Base-by-base conservation (phyloP, 2,113 vertebrate species). In the Engraulis encrasicolus region DNA sequence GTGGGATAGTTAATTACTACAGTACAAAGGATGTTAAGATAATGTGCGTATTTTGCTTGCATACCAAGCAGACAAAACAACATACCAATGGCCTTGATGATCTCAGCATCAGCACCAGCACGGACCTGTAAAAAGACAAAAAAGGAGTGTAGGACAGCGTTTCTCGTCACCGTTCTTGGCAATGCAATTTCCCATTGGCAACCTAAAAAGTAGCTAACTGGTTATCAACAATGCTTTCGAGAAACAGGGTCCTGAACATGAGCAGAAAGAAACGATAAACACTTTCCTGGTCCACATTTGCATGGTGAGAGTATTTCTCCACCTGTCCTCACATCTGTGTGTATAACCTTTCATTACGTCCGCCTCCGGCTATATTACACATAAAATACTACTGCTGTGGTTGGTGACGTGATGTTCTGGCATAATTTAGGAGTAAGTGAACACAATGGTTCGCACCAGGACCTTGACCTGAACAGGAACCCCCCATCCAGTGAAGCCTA, bases 1-100 rank as follows among this genome's bases (percentile, higher is more conserved):
- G 93, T 95, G 94, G 94, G 93, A 85, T 91, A 90, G 93, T 92
- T 87, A 92, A 91, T 94, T 94, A 95, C 93, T n/a, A n/a, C n/a
- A n/a, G n/a, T 93, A 91, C 93, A 94, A 93, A 93, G 48, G 19
- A 88, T 82, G 85, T 89, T 85, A 83, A 82, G 50, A 83, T 85
- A n/a, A 85, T 84, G 84, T 27, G 58, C 31, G 7, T 66, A 66
- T 27, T 27, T 27, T 66, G 58, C 58, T 66, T 66, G 23, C 11
- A 66, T 66, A 31, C 23, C 31, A 27, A 66, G 58, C 58, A 7
- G 54, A 1, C 12, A 66, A 31, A 66, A 66, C 23, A 27, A 27
- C 11, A 61, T 61, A 23, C 58, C 6, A 66, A 66, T 66, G 9
- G 27, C 54, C 54, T 1, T 23, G 54, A 61, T 23, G 23, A 14